Conservation (phyloP, 2,888 invertebrate species). For the Chrysolina haemoptera region DNA sequence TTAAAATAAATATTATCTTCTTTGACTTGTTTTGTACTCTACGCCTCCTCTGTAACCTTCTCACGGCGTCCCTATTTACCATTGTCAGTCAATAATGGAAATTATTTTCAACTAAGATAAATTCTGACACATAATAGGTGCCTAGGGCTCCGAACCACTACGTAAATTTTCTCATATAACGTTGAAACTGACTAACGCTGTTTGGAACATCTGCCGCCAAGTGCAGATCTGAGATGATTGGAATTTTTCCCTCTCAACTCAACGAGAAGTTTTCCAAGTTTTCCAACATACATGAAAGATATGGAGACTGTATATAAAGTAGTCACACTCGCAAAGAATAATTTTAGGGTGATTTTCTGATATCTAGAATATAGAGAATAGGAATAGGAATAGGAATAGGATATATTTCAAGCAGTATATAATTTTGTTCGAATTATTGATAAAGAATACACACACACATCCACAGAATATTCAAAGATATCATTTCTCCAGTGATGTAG, state of each 20-base stretch:
- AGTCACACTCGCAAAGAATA: constrained; percentile 5
- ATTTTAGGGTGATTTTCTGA: background rate
- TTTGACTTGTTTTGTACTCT: too few relatives aligned
- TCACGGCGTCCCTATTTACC: background rate
- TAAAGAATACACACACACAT: too few relatives aligned
- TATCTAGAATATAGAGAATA: background rate
- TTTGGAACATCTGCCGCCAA: constrained; percentile 48
- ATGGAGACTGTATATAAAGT: constrained; percentile 9
- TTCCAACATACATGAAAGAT: constrained; percentile 11
- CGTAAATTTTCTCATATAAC: constrained; percentile 32
- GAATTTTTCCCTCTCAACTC: constrained; percentile 36
- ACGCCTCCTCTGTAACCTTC: too few relatives aligned
- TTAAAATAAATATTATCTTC: too few relatives aligned
- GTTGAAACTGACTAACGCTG: constrained; percentile 38
- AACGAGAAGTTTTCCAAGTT: constrained; percentile 33
- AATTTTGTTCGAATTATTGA: too few relatives aligned
- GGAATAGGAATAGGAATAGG: too few relatives aligned
- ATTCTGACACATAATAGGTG: constrained; percentile 4
- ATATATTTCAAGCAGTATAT: too few relatives aligned
- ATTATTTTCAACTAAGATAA: background rate
- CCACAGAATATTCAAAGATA: too few relatives aligned
- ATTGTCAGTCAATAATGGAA: background rate
- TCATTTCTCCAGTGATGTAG: too few relatives aligned
- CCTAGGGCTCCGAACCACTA: background rate
- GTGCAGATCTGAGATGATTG: constrained; percentile 47